Percentiles rank a stretch among this genome's conserved stretches.
Evolutionary conservation across 1,140 invertebrate species (phyloP).

Genomic region (Drosophila ercepeae): DNA sequence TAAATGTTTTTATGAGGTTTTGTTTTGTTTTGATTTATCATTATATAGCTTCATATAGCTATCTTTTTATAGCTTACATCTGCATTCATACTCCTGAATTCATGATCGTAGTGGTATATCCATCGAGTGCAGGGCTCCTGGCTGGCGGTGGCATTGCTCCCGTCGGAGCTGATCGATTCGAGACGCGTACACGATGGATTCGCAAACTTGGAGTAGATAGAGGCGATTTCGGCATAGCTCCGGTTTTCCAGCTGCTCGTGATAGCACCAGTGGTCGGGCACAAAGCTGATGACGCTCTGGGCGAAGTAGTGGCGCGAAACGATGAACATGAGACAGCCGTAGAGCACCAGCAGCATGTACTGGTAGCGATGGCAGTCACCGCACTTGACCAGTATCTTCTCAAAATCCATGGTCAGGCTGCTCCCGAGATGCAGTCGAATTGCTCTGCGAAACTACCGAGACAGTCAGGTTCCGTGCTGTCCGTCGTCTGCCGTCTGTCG

Average conservation of each 20-base stretch:
- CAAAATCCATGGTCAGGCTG: constrained; percentile 84
- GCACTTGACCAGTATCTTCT: constrained; percentile 85
- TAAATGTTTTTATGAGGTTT: neutral
- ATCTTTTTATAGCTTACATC: constrained; percentile 80
- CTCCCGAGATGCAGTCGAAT: constrained; percentile 20
- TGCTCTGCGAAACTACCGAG: neutral
- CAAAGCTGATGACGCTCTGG: constrained; percentile 85
- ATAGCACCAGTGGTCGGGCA: constrained; percentile 84
- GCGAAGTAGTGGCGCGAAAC: constrained; percentile 85
- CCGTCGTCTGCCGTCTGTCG: constrained; percentile 6
- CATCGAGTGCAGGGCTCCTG: constrained; percentile 77
- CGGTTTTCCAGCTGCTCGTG: constrained; percentile 63
- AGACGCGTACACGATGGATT: constrained; percentile 68
- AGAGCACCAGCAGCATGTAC: constrained; percentile 85
- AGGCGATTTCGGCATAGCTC: constrained; percentile 47
- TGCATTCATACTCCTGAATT: constrained; percentile 85
- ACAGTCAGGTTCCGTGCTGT: constrained; percentile 1
- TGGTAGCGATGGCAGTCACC: constrained; percentile 87
- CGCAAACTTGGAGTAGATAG: constrained; percentile 58
- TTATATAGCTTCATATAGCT: neutral
- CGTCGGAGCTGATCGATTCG: constrained; percentile 25
- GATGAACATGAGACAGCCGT: constrained; percentile 85
- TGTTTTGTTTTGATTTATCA: neutral
- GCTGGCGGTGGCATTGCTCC: constrained; percentile 50
- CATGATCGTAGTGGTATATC: constrained; percentile 84